Evolutionary conservation across 2,888 invertebrate genomes (phyloP), one percentile per base, ranked within the genome.

Genomic region (Caenorhabditis sp.): DNA sequence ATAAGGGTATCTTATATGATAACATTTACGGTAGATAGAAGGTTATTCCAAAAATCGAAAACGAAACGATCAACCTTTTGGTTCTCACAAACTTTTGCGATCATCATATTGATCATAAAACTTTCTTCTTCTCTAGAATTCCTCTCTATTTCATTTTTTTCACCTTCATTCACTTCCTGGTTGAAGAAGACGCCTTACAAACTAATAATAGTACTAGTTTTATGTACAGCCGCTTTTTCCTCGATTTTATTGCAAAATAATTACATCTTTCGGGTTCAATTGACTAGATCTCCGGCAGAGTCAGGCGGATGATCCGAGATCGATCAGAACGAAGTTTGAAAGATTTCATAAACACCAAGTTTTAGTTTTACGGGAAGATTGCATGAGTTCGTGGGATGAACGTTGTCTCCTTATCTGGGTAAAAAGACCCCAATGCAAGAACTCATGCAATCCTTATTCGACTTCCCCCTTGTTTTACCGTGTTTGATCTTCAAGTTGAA

Each of bases 191-290:
- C n/a, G n/a, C n/a, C n/a, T n/a, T n/a, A n/a, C n/a, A 5, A 22
- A 64, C 38, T 47, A 47, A 66, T 51, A 51, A 51, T 59, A 59
- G 26, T 58, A 38, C 61, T 51, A 49, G 38, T 59, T 73, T 68
- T 68, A 16, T 16, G 54, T 64, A 49, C 66, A n/a, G 1, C 10
- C 38, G 24, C 54, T 51, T 54, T 68, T 51, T 68, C 54, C 44
- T 22, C 8, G 16, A 41, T 66, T 22, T 51, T 35, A 49, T 31
- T 66, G 19, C 44, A 47, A 63, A 64, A 47, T 47, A 70, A 70
- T 70, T 31, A 56, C 49, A 41, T 7, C 38, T 28, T 4, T 47
- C 47, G 31, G 31, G 38, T 38, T 61, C 64, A 64, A 64, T 64
- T 28, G 44, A 44, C 61, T 44, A 24, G 41, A 41, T 63, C 22